These are phyloP conservation scores for Leptodactylus fallax DNA, from an alignment of 2,797 vertebrate species.

Conservation along the genomic window DNA sequence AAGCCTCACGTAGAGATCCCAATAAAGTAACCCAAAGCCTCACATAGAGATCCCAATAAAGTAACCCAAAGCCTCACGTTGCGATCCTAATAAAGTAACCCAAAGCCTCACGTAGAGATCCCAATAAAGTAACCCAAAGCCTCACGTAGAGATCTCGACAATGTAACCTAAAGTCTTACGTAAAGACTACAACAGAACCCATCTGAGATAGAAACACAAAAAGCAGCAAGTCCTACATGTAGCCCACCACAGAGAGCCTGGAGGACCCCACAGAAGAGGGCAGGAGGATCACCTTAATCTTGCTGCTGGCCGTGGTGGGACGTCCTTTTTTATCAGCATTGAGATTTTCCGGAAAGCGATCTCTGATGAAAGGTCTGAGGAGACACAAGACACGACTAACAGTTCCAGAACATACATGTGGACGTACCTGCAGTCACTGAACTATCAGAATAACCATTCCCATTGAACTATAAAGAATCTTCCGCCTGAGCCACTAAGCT, in stretches of 20 bases:
- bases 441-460: neutral
- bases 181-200: conserved; percentile 46
- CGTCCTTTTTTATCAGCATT: conserved; percentile 82
- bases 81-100: neutral
- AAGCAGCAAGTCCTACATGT: neutral
- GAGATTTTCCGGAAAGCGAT: conserved; percentile 82
- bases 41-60: neutral
- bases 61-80: neutral
- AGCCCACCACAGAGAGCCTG: neutral
- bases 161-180: neutral
- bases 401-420: neutral
- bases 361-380: conserved; percentile 79
- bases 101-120: neutral
- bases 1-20: neutral
- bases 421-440: neutral
- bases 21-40: too few relatives aligned
- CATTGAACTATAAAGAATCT: too few relatives aligned
- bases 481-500: too few relatives aligned
- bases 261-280: neutral
- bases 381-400: neutral
- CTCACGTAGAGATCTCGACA: neutral
- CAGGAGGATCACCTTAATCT: conserved; percentile 80
- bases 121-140: too few relatives aligned
- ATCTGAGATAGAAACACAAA: neutral
- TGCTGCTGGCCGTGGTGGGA: conserved; percentile 80